These are phyloP conservation scores for Trematocara stigmaticum DNA, from an alignment of 2,113 vertebrate species.

Conservation along the genomic window DNA sequence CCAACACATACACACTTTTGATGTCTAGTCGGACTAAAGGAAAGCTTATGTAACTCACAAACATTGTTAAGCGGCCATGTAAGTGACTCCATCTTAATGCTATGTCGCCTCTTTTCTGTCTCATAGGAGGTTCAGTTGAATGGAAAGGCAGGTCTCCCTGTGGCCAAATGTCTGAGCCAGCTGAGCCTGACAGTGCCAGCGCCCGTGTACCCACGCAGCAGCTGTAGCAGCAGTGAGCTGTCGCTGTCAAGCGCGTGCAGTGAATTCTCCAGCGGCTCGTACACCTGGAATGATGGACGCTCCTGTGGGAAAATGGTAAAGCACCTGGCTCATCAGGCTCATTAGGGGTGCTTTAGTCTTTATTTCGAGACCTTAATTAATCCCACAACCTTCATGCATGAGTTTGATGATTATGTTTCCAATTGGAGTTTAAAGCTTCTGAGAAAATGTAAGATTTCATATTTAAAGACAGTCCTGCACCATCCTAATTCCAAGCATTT, in stretches of 20 bases:
- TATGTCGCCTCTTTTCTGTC: not conserved
- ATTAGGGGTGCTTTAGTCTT: not conserved
- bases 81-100: not conserved
- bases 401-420: not conserved
- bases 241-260: constrained; percentile 92
- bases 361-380: not conserved
- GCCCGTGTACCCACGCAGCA: constrained; percentile 80
- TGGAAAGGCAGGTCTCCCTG: constrained; percentile 71
- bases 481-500: not conserved
- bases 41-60: not conserved
- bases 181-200: constrained; percentile 67
- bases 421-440: not conserved
- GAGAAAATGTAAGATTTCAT: not conserved
- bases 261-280: constrained; percentile 89
- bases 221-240: constrained; percentile 88
- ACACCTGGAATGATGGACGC: constrained; percentile 84
- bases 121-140: constrained; percentile 78
- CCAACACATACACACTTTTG: not conserved
- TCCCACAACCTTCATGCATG: not conserved
- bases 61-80: not conserved
- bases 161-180: constrained; percentile 79
- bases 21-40: not conserved
- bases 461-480: not conserved
- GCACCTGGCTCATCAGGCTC: not conserved
- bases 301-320: constrained; percentile 81